Evolutionary conservation across 1,140 invertebrate species (phyloP), one percentile per base, ranked within the genome.

Genomic region (Hermetia illucens): DNA sequence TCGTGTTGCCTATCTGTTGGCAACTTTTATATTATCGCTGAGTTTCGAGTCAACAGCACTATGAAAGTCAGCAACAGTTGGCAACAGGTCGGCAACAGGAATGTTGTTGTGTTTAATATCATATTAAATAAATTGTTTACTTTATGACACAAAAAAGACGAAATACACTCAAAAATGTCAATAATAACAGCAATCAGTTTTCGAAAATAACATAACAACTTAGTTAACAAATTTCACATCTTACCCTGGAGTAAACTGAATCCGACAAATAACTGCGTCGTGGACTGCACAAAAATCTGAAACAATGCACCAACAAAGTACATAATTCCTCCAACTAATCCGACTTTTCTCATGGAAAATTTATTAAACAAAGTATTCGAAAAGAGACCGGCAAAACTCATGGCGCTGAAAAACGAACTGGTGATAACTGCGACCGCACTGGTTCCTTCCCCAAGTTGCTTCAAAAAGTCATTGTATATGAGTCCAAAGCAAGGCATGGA

Each of bases 401-500:
- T 51, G 0, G 70, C 59, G 36, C 69, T 72, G 49, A 71, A 73
- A 42, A 73, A 72, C 9, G 72, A 61, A 5, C 69, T 70, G 31
- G 69, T 73, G 0, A 72, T 68, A 10, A 75, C 49, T 2, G 72
- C 70, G 6, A 71, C 61, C 0, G 69, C 70, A 41, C 68, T 71
- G 1, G 69, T 70, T 44, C 69, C 70, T 6, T 71, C 71, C 0
- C 69, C 69, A 27, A 78, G 59, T 8, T 60, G 61, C 29, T 65
- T 50, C 13, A 81, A 70, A 43, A 75, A 74, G 38, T 74, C 65
- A 32, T 73, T 71, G 40, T 72, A 79, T 15, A 80, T 52, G 19
- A 81, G 62, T 3, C 73, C 74, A 41, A 80, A 79, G 5, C 70
- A 71, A 42, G 75, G 64, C 16, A 72, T 56, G 1, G 69, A 67